Conservation (phyloP, 2,888 invertebrate genomes). For the Thelaira solivaga region DNA sequence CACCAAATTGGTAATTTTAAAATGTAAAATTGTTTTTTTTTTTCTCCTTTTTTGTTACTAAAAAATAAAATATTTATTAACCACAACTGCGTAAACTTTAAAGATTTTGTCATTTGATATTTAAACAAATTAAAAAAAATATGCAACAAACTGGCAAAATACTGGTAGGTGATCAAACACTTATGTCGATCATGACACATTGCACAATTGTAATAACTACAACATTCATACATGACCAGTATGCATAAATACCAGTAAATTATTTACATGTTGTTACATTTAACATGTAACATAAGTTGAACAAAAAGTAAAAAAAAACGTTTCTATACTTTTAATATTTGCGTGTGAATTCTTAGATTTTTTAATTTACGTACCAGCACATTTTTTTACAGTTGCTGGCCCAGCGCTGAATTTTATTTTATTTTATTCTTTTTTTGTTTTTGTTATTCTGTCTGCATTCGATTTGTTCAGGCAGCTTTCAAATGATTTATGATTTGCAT, state of each 20-base stretch:
- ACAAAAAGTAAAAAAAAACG: not conserved
- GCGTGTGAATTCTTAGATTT: constrained; percentile 51
- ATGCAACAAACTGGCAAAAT: not conserved
- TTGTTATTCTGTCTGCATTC: too few relatives aligned
- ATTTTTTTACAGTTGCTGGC: too few relatives aligned
- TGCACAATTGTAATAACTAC: constrained; percentile 36
- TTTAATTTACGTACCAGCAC: constrained; percentile 27
- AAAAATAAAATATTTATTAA: not conserved
- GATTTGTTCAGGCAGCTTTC: constrained; percentile 8
- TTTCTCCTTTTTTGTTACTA: constrained; percentile 10
- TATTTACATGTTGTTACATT: constrained; percentile 23
- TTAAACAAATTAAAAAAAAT: constrained; percentile 28
- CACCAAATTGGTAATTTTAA: constrained; percentile 20
- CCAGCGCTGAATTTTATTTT: too few relatives aligned
- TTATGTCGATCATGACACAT: constrained; percentile 51
- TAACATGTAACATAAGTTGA: not conserved
- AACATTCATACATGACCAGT: constrained; percentile 40
- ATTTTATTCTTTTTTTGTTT: too few relatives aligned
- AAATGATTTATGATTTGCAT: constrained; percentile 54
- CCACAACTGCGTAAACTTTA: constrained; percentile 31
- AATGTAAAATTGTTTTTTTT: constrained; percentile 5
- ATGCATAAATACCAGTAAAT: constrained; percentile 8
- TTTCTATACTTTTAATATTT: constrained; percentile 19
- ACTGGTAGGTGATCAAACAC: constrained; percentile 49
- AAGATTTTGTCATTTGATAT: constrained; percentile 47